Base-by-base conservation (phyloP, 2,888 invertebrate genomes). In the Sinhomidia bicolor region DNA sequence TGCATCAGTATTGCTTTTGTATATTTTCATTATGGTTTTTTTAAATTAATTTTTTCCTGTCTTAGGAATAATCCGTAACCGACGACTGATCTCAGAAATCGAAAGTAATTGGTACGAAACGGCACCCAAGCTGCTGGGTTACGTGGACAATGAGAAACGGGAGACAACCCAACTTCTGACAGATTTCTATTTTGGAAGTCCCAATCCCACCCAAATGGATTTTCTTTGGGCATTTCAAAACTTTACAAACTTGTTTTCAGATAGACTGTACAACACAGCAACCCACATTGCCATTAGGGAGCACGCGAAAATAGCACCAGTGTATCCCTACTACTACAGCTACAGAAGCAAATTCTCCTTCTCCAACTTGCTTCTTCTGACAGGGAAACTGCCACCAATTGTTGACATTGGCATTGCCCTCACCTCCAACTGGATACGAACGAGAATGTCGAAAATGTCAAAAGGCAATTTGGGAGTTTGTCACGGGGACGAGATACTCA, bases 401-500 rank as follows among this genome's bases (percentile, higher is more conserved):
- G 84, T 89, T 1, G 89, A 89, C 62, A 84, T 87, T 65, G 87
- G 89, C 4, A 74, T 89, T 44, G 65, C 84, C 12, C 51, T 89
- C 0, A 87, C 89, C 6, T 68, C 84, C n/a, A 87, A 84, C 47
- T 89, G 83, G 84, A 62, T 89, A n/a, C 89, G 82, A 10, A 89
- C 74, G 10, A 51, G 47, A 20, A n/a, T 89, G 41, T 51, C 82
- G 3, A 26, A 80, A 17, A 41, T 79, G 41, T 54, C 82, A 0
- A 68, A 41, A n/a, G 54, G 41, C n/a, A 44, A 83, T 20, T 26
- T 86, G 93, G 93, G 93, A 32, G 94, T 94, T 0, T 94, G 94
- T 0, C 95, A 95, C 91, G 94, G 94, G 90, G 95, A 95, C 92
- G 95, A 95, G 91, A 92, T 95, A 23, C 92, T 95, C 57, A 95